These are phyloP conservation scores for Tricholaema leucomelas DNA, from an alignment of 2,113 vertebrate species.

Conservation along the genomic window DNA sequence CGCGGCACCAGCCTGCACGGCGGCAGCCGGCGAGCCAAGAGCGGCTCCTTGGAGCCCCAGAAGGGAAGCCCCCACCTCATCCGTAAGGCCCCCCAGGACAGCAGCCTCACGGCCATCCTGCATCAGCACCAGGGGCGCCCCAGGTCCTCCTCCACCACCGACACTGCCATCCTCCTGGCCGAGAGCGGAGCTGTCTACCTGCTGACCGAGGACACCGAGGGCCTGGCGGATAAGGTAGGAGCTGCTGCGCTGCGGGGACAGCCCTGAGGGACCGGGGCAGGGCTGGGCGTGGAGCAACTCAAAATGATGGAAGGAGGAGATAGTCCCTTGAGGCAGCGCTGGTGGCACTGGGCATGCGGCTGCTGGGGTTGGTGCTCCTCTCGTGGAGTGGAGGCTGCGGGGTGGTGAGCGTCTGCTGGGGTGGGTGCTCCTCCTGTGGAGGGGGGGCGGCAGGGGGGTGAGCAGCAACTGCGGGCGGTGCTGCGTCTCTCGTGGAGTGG, in stretches of 20 bases:
- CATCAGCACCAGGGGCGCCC: conserved; percentile 84
- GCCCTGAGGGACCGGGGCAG: too few relatives aligned
- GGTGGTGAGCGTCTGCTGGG: too few relatives aligned
- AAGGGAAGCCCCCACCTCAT: conserved; percentile 80
- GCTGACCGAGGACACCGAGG: conserved; percentile 75
- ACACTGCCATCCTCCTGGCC: conserved; percentile 77
- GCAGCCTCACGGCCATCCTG: conserved; percentile 79
- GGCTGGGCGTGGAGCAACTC: neutral
- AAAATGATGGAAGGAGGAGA: fast-evolving
- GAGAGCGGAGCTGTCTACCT: conserved; percentile 69
- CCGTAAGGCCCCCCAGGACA: conserved; percentile 79
- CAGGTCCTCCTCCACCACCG: conserved; percentile 83
- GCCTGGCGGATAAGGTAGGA: conserved; percentile 77
- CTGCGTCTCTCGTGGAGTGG: neutral
- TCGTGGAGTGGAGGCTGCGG: too few relatives aligned
- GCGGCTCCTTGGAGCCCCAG: conserved; percentile 77
- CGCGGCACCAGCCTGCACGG: conserved; percentile 81
- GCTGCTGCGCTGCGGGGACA: neutral
- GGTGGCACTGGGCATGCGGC: neutral
- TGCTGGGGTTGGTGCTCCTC: too few relatives aligned
- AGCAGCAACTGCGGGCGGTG: neutral
- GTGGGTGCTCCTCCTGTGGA: too few relatives aligned
- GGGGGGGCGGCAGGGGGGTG: fast-evolving
- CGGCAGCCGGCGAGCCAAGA: conserved; percentile 74
- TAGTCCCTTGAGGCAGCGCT: fast-evolving